Percentiles rank a stretch among this genome's conserved stretches.
Conservation (phyloP, 2,888 invertebrate genomes). For the Scelioninae gen. 1 region DNA sequence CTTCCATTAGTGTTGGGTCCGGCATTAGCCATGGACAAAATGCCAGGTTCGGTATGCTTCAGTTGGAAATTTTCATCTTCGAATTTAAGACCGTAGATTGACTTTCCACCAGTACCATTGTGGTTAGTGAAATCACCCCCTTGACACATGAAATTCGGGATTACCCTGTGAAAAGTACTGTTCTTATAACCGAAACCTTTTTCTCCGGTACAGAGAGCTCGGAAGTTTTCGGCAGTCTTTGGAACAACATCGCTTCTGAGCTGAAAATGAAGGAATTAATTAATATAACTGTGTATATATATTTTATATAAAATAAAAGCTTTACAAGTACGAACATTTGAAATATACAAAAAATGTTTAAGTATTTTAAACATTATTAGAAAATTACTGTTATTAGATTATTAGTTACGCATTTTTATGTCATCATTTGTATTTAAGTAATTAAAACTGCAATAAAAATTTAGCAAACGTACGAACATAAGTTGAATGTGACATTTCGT, state of each 20-base stretch:
- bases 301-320: no score
- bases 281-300: no score
- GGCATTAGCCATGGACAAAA: conserved; percentile 98
- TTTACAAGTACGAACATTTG: no score
- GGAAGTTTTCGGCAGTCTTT: conserved; percentile 98
- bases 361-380: no score
- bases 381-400: no score
- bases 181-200: conserved; percentile 97
- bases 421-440: no score
- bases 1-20: conserved; percentile 96
- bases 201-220: conserved; percentile 97
- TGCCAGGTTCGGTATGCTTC: conserved; percentile 96
- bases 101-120: conserved; percentile 96
- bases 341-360: no score
- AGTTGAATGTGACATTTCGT: no score
- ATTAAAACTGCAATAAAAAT: no score
- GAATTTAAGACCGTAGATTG: conserved; percentile 98
- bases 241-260: conserved; percentile 95
- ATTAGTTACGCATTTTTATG: no score
- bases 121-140: conserved; percentile 97
- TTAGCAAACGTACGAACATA: no score
- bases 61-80: conserved; percentile 98
- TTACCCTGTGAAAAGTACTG: conserved; percentile 96
- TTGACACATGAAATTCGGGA: conserved; percentile 99
- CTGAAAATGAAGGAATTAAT: conserved; percentile 87